Percentiles rank a stretch among this genome's conserved stretches.
phyloP scores from a whole-genome alignment of 1,140 invertebrate species.

The Adelges cooleyi region DNA sequence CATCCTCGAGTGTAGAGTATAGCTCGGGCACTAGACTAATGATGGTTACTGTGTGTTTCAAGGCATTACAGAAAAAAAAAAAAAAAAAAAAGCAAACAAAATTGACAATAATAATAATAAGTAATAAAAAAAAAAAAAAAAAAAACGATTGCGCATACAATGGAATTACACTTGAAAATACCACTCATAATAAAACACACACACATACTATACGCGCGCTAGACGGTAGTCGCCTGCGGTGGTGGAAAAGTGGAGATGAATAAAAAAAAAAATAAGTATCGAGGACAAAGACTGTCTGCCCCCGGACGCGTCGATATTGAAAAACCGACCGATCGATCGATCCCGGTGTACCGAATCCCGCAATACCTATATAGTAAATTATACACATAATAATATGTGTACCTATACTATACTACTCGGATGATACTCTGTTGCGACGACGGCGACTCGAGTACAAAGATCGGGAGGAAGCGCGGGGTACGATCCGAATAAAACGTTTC shows the following conservation, averaged over 20 bases:
- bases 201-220: neutral
- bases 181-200: conserved; percentile 8
- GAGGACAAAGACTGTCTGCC: conserved; percentile 26
- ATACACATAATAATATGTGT: neutral
- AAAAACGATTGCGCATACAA: conserved; percentile 24
- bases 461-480: neutral
- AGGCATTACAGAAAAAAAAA: neutral
- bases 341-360: conserved; percentile 13
- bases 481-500: conserved; percentile 27
- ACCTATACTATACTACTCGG: neutral
- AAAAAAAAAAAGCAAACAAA: neutral
- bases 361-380: neutral
- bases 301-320: conserved; percentile 10
- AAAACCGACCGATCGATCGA: conserved; percentile 22
- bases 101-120: conserved; percentile 18
- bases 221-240: neutral
- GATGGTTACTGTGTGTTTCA: conserved; percentile 2
- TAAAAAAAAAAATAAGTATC: neutral
- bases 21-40: conserved; percentile 10
- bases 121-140: no score
- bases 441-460: no score
- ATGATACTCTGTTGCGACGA: neutral
- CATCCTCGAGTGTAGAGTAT: neutral
- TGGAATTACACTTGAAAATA: conserved; percentile 22
- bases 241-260: neutral